Evolutionary conservation across 2,888 invertebrate genomes (phyloP).

Genomic region (Melieria crassipennis): DNA sequence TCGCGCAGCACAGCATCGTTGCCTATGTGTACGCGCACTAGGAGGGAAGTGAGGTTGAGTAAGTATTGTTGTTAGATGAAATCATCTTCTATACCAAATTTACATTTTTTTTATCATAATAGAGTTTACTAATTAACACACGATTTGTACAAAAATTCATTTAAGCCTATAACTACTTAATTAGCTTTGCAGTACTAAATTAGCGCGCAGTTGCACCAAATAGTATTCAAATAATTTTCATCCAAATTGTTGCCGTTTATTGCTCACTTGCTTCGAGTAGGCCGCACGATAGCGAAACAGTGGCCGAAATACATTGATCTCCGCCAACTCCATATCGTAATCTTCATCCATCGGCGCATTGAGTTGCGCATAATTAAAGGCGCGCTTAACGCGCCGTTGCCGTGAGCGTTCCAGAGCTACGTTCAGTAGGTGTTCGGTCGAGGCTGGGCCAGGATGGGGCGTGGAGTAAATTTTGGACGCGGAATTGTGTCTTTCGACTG

Average conservation of each 20-base stretch:
- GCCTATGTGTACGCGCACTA: too few species aligned
- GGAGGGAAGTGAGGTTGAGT: too few species aligned
- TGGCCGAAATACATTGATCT: slow-evolving; percentile 62
- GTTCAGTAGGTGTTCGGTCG: too few species aligned
- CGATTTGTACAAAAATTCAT: not conserved
- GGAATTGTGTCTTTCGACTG: too few species aligned
- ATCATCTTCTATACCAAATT: too few species aligned
- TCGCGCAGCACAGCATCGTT: too few species aligned
- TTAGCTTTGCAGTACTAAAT: not conserved
- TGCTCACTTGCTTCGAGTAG: slow-evolving; percentile 50
- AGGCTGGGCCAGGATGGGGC: too few species aligned
- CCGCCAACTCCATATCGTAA: slow-evolving; percentile 59
- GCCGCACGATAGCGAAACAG: slow-evolving; percentile 61
- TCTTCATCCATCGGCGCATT: slow-evolving; percentile 45
- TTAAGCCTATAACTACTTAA: not conserved
- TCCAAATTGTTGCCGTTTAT: slow-evolving; percentile 44
- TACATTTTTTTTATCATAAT: too few species aligned
- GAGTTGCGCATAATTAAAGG: not conserved
- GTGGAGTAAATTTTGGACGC: too few species aligned
- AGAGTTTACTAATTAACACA: too few species aligned
- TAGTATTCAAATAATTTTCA: not conserved
- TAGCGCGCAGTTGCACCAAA: not conserved
- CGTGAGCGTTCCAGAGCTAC: not conserved
- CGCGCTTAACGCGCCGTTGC: not conserved
- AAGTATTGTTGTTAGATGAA: too few species aligned